Base-by-base conservation (phyloP, 2,888 invertebrate species). In the Mythimna pallens region DNA sequence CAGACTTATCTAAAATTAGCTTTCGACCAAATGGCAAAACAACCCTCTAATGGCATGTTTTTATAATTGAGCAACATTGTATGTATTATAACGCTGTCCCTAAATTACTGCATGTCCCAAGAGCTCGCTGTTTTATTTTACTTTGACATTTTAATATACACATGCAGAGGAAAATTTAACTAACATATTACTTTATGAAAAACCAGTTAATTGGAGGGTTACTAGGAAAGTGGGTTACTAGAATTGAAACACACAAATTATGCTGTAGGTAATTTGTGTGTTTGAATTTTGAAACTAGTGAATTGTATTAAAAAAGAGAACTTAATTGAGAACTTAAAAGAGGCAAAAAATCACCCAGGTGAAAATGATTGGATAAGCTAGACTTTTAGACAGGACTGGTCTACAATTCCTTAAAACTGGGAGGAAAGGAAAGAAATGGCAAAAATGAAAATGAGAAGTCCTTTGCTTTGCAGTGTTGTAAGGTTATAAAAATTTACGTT, bases 41-140 rank as follows among this genome's bases (percentile, higher is more conserved):
- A 52, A 58, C 54, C 25, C 58, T 50, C 43, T 20, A n/a, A 69
- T 10, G 22, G 55, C 62, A 61, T 62, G 68, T 69, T 76, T 72
- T 76, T 66, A 66, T 76, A 80, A 72, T 59, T 69, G 63, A 59
- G 59, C 34, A 74, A 55, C 55, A 54, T 65, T 65, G 34, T 70
- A 65, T 65, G 36, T 76, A 55, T 76, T 70, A 64, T 66, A 65
- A 59, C 63, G 34, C 8, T 65, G 61, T n/a, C 52, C 36, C n/a
- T 47, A 65, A 80, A 73, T 78, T 73, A 70, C 61, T 59, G 57
- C 9, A 52, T 12, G 57, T 62, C 70, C 67, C 70, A 25, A 54
- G 65, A 52, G 74, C 7, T 30, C 5, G 50, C 47, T 75, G 59
- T 65, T 68, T 70, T 77, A 68, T 71, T 81, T 66, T 14, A 54